Evolutionary conservation across 2,797 vertebrate species (phyloP), one percentile per base, ranked within the genome.

Genomic region (Clarias laeviceps): DNA sequence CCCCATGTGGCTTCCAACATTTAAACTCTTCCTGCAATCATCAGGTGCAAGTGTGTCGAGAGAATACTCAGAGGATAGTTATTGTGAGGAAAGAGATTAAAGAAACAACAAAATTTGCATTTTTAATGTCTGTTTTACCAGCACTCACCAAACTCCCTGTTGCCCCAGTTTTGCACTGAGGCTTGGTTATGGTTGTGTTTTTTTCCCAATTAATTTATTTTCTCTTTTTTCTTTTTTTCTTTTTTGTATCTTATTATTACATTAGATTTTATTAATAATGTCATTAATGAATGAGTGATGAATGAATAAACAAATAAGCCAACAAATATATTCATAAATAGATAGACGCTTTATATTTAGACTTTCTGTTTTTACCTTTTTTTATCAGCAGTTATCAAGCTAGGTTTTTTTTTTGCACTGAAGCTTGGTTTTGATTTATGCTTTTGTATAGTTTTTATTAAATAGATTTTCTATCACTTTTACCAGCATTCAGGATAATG

Each of bases 21-120:
- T 89, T 93, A 92, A 94, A 93, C 90, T 92, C 88, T 84, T 90
- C 88, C 84, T 69, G 72, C 93, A 93, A 94, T 94, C 92, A 94
- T 92, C 92, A 93, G 91, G 92, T 94, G 93, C 93, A 87, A 87
- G 87, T 70, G 77, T 89, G 91, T 90, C 91, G 89, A 89, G 90
- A 83, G 81, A 93, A 93, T 92, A 83, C 90, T 93, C 92, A 87
- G 83, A 91, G 89, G 91, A 92, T 72, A 64, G 57, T 87, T 89
- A 76, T 82, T 87, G 87, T 88, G 37, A 18, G 91, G 84, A 82
- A 64, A 86, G 89, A 61, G n/a, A 90, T 85, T 82, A 61, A 88
- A 89, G 61, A 89, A 89, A 87, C 87, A 89, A 88, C 88, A 88
- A 91, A 84, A 90, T 85, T 84, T 90, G 84, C 90, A 85, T 90